Base-by-base conservation (phyloP, 2,113 vertebrate species). In the Hirundichthys speculiger region DNA sequence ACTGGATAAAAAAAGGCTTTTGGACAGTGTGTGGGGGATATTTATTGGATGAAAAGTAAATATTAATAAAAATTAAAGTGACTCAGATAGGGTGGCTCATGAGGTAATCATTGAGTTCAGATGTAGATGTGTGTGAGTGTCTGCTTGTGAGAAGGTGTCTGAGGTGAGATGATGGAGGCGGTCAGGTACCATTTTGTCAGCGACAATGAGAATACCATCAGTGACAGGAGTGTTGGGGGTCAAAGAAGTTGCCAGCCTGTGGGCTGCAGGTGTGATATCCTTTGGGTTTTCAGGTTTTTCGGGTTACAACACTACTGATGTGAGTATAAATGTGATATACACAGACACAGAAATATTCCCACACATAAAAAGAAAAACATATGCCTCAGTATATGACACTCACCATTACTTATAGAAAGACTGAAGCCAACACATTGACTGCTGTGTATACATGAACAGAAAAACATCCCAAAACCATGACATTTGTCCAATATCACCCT, bases 241-340 rank as follows among this genome's bases (percentile, higher is more conserved):
- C 86, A 87, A 80, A 81, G 70, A 16, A 83, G 64, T 67, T 73
- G 77, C 58, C 43, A 38, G 15, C 69, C 71, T 59, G 73, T 60
- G 68, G 62, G 64, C 73, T 77, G 74, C 73, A 79, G 63, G 75
- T 84, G 80, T 80, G 75, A 83, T 40, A 51, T 80, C 79, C 53
- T 43, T 46, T 15, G 40, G 64, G 75, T 51, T 67, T 56, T 67
- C 14, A 54, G 21, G 19, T 58, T 62, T n/a, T 79, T 73, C 27
- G 50, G 42, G 48, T 16, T 45, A 51, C 30, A 68, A 71, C 18
- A 13, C 51, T 12, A 15, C n/a, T 45, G 52, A 60, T 65, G 75
- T 2, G 21, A 66, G 22, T 66, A 51, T 8, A 41, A 60, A 24
- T 40, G 57, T 34, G 21, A 60, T 39, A 3, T 25, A 11, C 52